Base-by-base conservation (phyloP, 2,888 invertebrate species). In the Schizotus pectinicornis region DNA sequence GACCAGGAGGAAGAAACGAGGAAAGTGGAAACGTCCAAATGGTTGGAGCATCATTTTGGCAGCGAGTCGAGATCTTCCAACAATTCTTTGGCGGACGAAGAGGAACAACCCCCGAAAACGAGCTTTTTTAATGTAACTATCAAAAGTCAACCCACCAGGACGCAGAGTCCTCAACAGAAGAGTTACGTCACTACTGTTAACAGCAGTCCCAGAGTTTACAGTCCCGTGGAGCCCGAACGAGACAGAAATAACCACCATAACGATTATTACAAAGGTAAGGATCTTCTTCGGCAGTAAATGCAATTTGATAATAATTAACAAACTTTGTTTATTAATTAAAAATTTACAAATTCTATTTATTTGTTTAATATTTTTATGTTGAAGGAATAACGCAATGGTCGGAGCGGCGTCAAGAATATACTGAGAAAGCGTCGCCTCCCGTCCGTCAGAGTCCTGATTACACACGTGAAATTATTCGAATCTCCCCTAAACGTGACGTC, bases 11-110 rank as follows among this genome's bases (percentile, higher is more conserved):
- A 94, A 78, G 91, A 93, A 77, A 93, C 93, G 5, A 85, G 94
- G 59, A 94, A 94, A 79, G 89, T 90, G 65, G 94, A 94, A 81
- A 94, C 94, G 0, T 92, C 91, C 62, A 93, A 93, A 80, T 94
- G 94, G 94, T 83, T 94, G 50, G 94, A 94, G 73, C 90, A 91
- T 73, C 94, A 95, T 77, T 94, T 95, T 74, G 94, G 94, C 47
- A 92, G 91, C 75, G 92, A 92, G 62, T 92, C 92, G 1, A 85
- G 88, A 8, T 90, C 91, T 0, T 91, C 92, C 0, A 86, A 86
- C 67, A 56, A 56, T 37, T 57, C 57, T 14, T 14, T 57, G 14
- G 47, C 52, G 5, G 88, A 88, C 65, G 86, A 83, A 71, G 88
- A 81, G 64, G 86, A 85, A 64, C 76, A 83, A 76, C 83, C 84